Base-by-base conservation (phyloP, 2,113 vertebrate species). In the Entelurus aequoreus region DNA sequence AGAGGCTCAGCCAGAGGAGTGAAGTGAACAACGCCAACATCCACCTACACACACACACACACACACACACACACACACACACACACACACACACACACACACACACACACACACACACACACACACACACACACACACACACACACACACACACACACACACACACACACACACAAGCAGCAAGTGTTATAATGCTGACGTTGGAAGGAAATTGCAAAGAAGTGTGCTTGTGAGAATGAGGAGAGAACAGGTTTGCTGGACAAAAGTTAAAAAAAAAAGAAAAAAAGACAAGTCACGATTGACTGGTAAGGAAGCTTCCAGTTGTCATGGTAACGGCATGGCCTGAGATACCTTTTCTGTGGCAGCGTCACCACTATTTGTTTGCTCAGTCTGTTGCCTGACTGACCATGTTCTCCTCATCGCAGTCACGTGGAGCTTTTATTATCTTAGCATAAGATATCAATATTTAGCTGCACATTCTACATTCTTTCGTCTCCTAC, bases 1-100 rank as follows among this genome's bases (percentile, higher is more conserved):
- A 85, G 88, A 38, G 97, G 93, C 61, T 88, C 74, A 52, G 86
- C 81, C 82, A 98, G 78, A 0, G 97, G 97, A 8, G 90, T 94
- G 84, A 99, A 94, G 84, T 88, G 93, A 16, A 98, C 93, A 60
- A 99, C 92, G 12, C 92, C 94, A 53, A 98, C 95, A 2, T 98
- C 95, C 83, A 99, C 94, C 96, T 98, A 53, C 4, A 69, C 7
- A 76, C 49, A 69, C 52, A 74, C 16, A 69, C 21, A 64, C 14
- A 59, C 16, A 74, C 28, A 50, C 49, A 74, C 14, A 59, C 16
- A 74, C 37, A 53, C 52, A 72, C 51, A 69, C 71, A 72, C 60
- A 72, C 49, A 59, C 40, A 51, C 19, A 19, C 19, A 19, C 19
- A 19, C 19, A 19, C 19, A 19, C 19, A 19, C 19, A 19, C 19